phyloP scores from a whole-genome alignment of 1,140 invertebrate genomes.

The Hermetia illucens region DNA sequence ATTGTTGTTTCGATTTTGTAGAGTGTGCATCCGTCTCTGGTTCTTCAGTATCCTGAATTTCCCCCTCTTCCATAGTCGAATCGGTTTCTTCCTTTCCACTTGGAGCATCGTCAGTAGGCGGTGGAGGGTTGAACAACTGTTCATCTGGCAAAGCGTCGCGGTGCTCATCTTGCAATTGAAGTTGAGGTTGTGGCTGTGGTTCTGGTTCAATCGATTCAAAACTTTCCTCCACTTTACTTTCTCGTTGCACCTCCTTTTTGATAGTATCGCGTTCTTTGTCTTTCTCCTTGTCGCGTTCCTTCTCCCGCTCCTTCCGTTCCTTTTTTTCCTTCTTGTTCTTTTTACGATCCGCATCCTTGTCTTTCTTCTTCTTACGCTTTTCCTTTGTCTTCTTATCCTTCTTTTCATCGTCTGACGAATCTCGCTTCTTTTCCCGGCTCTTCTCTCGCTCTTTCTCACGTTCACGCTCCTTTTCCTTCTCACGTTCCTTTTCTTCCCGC shows the following conservation, averaged over 20 bases:
- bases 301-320: conserved; percentile 30
- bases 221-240: conserved; percentile 13
- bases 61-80: neutral
- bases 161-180: neutral
- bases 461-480: conserved; percentile 35
- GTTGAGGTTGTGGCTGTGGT: neutral
- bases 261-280: conserved; percentile 26
- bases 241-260: conserved; percentile 27
- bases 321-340: conserved; percentile 38
- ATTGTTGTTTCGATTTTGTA: neutral
- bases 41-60: neutral
- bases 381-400: conserved; percentile 37
- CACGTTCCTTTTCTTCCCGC: conserved; percentile 29
- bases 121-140: neutral
- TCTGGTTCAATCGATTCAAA: no score
- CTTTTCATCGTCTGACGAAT: conserved; percentile 29
- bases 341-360: conserved; percentile 36
- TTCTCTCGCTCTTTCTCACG: conserved; percentile 27
- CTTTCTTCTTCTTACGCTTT: conserved; percentile 38
- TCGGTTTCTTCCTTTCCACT: neutral
- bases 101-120: neutral
- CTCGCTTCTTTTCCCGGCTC: conserved; percentile 32
- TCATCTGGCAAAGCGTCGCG: neutral
- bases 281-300: conserved; percentile 31
- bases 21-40: neutral